A percentile compares a stretch with the other conserved stretches of the same genome.
Conservation (phyloP, 2,888 invertebrate species). For the Saturnia pavonia region DNA sequence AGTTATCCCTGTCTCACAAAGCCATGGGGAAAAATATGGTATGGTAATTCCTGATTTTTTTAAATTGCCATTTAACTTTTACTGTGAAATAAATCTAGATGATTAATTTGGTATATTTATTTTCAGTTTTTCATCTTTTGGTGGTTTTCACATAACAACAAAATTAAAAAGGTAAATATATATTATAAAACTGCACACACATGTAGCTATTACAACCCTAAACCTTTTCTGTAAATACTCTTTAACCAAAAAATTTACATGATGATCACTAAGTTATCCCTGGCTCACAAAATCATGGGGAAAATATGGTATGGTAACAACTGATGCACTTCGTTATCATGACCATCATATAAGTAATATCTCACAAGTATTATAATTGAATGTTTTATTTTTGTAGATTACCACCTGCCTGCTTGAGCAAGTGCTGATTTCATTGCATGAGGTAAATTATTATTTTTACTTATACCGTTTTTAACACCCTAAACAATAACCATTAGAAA, state of each 20-base stretch:
- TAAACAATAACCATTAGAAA: neutral
- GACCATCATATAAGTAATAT: neutral
- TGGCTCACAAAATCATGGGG: conserved; percentile 64
- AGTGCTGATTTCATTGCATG: neutral
- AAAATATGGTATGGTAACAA: conserved; percentile 62
- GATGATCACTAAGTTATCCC: conserved; percentile 68
- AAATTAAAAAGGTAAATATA: conserved; percentile 7
- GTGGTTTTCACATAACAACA: neutral
- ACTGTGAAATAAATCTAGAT: conserved; percentile 16
- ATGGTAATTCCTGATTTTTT: conserved; percentile 55
- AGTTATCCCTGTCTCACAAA: conserved; percentile 70
- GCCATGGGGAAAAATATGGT: conserved; percentile 61
- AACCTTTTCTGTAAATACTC: neutral
- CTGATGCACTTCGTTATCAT: conserved; percentile 36
- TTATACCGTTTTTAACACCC: neutral
- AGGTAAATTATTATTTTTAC: neutral
- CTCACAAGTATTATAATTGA: neutral
- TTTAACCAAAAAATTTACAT: conserved; percentile 29
- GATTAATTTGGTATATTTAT: conserved; percentile 8
- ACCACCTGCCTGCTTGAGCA: neutral
- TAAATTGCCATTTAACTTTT: conserved; percentile 1
- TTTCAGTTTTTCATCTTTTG: neutral
- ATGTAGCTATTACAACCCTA: neutral
- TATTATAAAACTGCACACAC: neutral
- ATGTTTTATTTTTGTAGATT: conserved; percentile 8